A percentile compares a stretch with the other conserved stretches of the same genome.
These are phyloP conservation scores for Notolabrus celidotus DNA, from an alignment of 2,797 vertebrate genomes.

Conservation along the genomic window DNA sequence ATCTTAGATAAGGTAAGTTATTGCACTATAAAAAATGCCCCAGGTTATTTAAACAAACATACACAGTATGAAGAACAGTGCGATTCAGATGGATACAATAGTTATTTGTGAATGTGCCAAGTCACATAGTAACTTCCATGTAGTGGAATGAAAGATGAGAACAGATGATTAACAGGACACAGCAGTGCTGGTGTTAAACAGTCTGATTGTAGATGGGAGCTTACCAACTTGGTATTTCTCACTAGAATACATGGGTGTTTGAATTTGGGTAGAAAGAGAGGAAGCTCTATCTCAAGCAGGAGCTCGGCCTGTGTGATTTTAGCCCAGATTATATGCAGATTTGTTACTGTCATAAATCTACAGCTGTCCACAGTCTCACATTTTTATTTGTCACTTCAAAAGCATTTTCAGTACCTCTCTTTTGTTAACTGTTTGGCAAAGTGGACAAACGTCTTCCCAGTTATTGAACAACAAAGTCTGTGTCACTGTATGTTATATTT, in stretches of 20 bases:
- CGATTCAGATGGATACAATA: no score
- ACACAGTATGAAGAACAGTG: no score
- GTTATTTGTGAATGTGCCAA: no score
- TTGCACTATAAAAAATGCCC: no score
- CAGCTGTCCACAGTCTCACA: conserved; percentile 82
- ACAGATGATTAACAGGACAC: no score
- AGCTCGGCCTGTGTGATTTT: conserved; percentile 78
- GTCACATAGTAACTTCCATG: no score
- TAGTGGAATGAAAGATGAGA: no score
- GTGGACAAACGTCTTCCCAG: conserved; percentile 63
- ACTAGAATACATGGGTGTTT: conserved; percentile 50
- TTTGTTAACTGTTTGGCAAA: conserved; percentile 68
- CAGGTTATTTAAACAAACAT: no score
- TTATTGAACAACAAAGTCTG: conserved; percentile 31
- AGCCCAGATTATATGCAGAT: conserved; percentile 85
- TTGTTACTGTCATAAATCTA: conserved; percentile 87
- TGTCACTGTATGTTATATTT: conserved; percentile 7
- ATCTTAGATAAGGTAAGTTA: no score
- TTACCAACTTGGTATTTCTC: conserved; percentile 49
- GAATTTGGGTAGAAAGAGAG: conserved; percentile 57
- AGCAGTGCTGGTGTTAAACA: no score
- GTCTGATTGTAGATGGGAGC: no score
- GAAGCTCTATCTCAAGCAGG: conserved; percentile 75
- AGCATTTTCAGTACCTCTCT: conserved; percentile 81
- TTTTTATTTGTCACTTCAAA: conserved; percentile 88